Conservation (phyloP, 1,140 invertebrate genomes). For the Ostrea denselamellosa region DNA sequence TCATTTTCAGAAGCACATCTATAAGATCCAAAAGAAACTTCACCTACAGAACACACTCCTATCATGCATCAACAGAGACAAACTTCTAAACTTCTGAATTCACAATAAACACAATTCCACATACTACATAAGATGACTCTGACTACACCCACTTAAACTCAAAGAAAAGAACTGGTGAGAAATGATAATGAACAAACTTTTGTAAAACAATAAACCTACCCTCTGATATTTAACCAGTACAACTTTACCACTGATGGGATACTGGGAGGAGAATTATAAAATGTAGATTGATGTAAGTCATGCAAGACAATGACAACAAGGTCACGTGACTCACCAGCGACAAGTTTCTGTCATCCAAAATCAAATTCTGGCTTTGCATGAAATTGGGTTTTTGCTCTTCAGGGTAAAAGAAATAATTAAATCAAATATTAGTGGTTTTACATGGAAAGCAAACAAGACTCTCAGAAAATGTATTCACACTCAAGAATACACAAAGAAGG, state of each 20-base stretch:
- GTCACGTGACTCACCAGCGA: slow-evolving; percentile 9
- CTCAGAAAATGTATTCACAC: background rate
- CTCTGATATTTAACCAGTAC: too few species aligned
- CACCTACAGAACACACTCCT: too few species aligned
- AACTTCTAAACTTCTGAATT: too few species aligned
- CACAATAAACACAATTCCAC: too few species aligned
- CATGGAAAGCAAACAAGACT: background rate
- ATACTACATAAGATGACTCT: too few species aligned
- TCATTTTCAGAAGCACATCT: too few species aligned
- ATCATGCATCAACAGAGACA: too few species aligned
- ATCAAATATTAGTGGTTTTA: background rate
- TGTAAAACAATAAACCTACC: background rate
- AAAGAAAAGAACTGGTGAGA: too few species aligned
- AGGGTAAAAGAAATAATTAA: slow-evolving; percentile 22
- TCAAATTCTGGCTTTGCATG: slow-evolving; percentile 7
- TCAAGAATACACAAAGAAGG: background rate
- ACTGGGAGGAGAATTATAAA: background rate
- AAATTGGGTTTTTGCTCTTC: slow-evolving; percentile 13
- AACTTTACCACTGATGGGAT: background rate
- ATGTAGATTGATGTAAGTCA: background rate
- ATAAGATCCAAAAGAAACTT: too few species aligned
- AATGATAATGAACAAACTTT: background rate
- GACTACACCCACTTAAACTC: too few species aligned
- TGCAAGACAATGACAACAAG: background rate
- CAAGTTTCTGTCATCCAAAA: slow-evolving; percentile 35